Conservation (phyloP, 1,140 invertebrate species). For the Sinella curviseta region DNA sequence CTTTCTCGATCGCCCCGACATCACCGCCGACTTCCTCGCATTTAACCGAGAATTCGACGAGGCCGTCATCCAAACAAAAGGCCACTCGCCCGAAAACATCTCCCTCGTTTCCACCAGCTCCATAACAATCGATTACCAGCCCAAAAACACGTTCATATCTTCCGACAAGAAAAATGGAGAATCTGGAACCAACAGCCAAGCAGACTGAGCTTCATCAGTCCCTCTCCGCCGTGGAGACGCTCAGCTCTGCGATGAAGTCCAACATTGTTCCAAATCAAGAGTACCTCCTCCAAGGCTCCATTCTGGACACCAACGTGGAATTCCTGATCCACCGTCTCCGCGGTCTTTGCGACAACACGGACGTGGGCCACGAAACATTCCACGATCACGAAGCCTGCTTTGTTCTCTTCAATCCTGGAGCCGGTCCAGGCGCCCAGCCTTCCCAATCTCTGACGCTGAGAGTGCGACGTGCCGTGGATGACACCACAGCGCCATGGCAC, state of each 20-base stretch:
- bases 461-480: slow-evolving; percentile 75
- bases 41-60: slow-evolving; percentile 12
- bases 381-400: slow-evolving; percentile 59
- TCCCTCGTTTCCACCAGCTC: neutral
- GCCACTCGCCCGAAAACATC: neutral
- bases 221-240: slow-evolving; percentile 69
- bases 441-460: slow-evolving; percentile 66
- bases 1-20: neutral
- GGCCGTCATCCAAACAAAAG: neutral
- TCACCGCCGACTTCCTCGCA: neutral
- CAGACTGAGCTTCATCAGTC: slow-evolving; percentile 45
- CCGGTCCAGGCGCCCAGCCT: neutral
- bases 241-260: slow-evolving; percentile 72
- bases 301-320: slow-evolving; percentile 86
- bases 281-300: slow-evolving; percentile 86
- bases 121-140: neutral
- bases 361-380: slow-evolving; percentile 84
- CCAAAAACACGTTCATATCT: neutral
- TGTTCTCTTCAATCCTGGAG: slow-evolving; percentile 10
- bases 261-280: slow-evolving; percentile 88
- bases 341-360: slow-evolving; percentile 91
- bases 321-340: slow-evolving; percentile 86
- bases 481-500: slow-evolving; percentile 78
- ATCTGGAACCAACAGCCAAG: slow-evolving; percentile 38
- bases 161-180: slow-evolving; percentile 26